These are phyloP conservation scores for Neomicropteryx cornuta DNA, from an alignment of 1,140 invertebrate species.

Conservation along the genomic window DNA sequence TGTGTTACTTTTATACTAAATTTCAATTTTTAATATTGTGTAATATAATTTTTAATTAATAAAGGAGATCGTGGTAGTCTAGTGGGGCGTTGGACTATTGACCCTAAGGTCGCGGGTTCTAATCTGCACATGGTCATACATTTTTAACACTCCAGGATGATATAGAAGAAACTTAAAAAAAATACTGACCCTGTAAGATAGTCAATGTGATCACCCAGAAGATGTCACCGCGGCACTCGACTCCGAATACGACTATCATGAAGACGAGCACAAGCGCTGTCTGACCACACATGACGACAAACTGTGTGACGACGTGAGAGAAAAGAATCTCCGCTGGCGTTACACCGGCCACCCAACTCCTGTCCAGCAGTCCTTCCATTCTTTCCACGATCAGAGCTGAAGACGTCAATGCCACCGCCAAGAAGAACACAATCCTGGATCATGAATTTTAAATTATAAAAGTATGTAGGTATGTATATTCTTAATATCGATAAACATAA, in stretches of 20 bases:
- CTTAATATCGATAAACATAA: background rate
- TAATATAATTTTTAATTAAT: too few species aligned
- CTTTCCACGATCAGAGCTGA: constrained; percentile 85
- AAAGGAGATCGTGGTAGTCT: too few species aligned
- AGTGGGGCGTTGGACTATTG: too few species aligned
- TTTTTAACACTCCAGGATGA: too few species aligned
- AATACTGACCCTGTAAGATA: constrained; percentile 57
- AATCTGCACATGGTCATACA: too few species aligned
- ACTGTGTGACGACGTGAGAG: constrained; percentile 86
- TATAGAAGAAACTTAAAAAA: too few species aligned
- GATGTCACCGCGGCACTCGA: constrained; percentile 77
- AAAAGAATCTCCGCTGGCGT: constrained; percentile 81
- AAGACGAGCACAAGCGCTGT: constrained; percentile 78
- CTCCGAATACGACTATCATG: constrained; percentile 81
- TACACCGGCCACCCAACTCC: constrained; percentile 82
- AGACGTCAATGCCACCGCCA: constrained; percentile 85
- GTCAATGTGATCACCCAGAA: constrained; percentile 75
- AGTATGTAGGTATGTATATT: too few species aligned
- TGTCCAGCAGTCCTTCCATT: constrained; percentile 76
- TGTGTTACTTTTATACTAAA: too few species aligned
- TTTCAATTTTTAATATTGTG: too few species aligned
- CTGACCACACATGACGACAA: constrained; percentile 88
- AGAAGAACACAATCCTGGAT: constrained; percentile 88
- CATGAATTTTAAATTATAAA: constrained; percentile 7
- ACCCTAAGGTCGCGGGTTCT: too few species aligned